Conservation (phyloP, 2,888 invertebrate species). For the Ochropacha duplaris region DNA sequence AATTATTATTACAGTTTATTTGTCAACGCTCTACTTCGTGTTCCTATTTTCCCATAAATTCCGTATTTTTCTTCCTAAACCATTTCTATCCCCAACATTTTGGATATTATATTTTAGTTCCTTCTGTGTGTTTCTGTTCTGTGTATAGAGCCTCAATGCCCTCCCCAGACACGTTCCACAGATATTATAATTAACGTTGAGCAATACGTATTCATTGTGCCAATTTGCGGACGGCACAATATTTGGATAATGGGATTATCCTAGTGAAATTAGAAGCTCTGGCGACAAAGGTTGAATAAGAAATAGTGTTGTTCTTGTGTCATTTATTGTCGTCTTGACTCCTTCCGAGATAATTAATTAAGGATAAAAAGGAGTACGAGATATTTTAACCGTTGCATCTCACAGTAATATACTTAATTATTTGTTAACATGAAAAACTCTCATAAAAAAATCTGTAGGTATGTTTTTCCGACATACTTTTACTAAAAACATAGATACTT, state of each 20-base stretch:
- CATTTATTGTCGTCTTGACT: conserved; percentile 2
- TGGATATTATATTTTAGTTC: no score
- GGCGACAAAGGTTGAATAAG: conserved; percentile 26
- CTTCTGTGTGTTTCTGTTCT: neutral
- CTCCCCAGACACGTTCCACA: conserved; percentile 40
- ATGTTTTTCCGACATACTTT: no score
- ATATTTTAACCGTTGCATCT: no score
- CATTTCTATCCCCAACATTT: no score
- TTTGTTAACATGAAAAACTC: no score
- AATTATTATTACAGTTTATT: no score
- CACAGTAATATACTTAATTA: no score
- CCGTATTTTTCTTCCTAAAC: no score
- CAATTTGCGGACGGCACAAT: conserved; percentile 51
- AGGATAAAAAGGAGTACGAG: neutral
- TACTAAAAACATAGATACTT: no score
- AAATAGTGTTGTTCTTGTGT: conserved; percentile 14
- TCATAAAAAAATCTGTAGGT: no score
- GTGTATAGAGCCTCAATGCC: conserved; percentile 33
- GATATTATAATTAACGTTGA: conserved; percentile 56
- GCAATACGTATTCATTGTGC: conserved; percentile 56
- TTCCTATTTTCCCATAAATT: no score
- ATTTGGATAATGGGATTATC: conserved; percentile 47
- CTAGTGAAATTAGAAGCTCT: conserved; percentile 24
- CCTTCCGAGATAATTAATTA: neutral
- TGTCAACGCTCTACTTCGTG: no score